These are phyloP conservation scores for Aulostomus chinensis DNA, from an alignment of 2,797 vertebrate species.

Conservation along the genomic window DNA sequence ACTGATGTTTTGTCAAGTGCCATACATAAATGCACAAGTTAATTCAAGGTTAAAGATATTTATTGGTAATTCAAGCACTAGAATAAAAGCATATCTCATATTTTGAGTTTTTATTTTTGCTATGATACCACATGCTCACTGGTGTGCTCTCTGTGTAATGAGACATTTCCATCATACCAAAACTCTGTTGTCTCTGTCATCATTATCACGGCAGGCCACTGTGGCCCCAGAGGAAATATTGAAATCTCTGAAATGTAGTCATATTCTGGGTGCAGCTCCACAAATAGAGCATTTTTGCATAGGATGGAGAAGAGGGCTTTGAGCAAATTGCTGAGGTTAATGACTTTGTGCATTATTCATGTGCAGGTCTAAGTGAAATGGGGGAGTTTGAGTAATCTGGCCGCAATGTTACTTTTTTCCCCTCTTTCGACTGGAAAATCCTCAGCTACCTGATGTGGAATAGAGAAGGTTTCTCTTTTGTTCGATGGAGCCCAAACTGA, in stretches of 20 bases:
- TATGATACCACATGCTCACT: too few species aligned
- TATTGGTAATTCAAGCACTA: too few species aligned
- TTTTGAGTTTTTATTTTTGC: too few species aligned
- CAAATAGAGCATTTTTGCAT: slow-evolving; percentile 52
- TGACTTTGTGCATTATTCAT: slow-evolving; percentile 72
- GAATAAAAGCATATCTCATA: too few species aligned
- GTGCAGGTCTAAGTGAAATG: slow-evolving; percentile 48
- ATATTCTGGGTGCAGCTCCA: slow-evolving; percentile 39
- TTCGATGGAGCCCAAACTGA: too few species aligned
- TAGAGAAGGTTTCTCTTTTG: too few species aligned
- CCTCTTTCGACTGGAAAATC: too few species aligned
- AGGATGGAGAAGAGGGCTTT: slow-evolving; percentile 43
- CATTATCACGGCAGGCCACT: slow-evolving; percentile 38
- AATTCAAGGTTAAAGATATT: slow-evolving; percentile 15
- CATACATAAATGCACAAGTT: slow-evolving; percentile 6
- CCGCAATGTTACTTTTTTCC: too few species aligned
- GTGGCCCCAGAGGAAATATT: slow-evolving; percentile 40
- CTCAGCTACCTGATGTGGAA: too few species aligned
- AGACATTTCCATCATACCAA: slow-evolving; percentile 35
- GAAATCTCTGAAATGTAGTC: slow-evolving; percentile 56
- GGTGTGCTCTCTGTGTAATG: slow-evolving; percentile 22
- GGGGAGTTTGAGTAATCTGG: slow-evolving; percentile 50
- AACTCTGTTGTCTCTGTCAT: slow-evolving; percentile 42
- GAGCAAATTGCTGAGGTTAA: slow-evolving; percentile 69
- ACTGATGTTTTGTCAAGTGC: slow-evolving; percentile 3